Percentiles rank a stretch among this genome's conserved stretches.
Conservation (phyloP, 2,888 invertebrate species). For the Hedychridium roseum region DNA sequence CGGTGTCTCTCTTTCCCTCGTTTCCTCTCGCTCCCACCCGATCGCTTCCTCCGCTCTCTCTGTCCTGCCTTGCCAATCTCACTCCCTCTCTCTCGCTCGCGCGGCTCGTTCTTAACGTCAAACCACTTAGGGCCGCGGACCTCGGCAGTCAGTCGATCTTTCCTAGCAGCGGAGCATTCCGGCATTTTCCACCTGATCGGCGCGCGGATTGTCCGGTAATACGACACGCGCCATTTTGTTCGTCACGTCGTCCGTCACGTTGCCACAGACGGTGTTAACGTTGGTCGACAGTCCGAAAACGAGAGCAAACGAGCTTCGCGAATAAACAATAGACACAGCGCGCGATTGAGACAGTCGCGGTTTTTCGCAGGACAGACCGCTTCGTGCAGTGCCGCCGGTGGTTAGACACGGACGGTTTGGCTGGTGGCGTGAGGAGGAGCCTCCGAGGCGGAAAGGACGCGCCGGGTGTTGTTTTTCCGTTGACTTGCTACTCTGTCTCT, state of each 20-base stretch:
- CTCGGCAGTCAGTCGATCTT: constrained; percentile 58
- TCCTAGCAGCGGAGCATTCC: constrained; percentile 50
- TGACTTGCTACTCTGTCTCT: not conserved
- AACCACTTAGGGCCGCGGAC: constrained; percentile 58
- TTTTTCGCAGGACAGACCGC: no score
- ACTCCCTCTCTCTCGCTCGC: constrained; percentile 25
- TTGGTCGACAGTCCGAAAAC: no score
- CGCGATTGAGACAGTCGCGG: not conserved
- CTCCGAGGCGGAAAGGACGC: constrained; percentile 23
- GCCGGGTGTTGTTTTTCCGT: constrained; percentile 39
- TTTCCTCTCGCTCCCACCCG: constrained; percentile 22
- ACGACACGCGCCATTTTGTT: constrained; percentile 55
- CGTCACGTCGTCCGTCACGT: no score
- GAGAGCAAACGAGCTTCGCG: no score
- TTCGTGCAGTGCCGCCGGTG: no score
- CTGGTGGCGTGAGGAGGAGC: constrained; percentile 5
- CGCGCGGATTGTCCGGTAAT: constrained; percentile 48
- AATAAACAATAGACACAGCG: not conserved
- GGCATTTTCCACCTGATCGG: constrained; percentile 60
- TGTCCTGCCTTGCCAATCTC: constrained; percentile 12
- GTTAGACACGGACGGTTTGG: no score
- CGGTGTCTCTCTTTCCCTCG: constrained; percentile 19
- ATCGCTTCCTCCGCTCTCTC: constrained; percentile 22
- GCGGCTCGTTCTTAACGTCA: constrained; percentile 56
- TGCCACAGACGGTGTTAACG: no score